A percentile compares a stretch with the other conserved stretches of the same genome.
These are phyloP conservation scores for Colletes latitarsis DNA, from an alignment of 1,140 invertebrate species.

Conservation along the genomic window DNA sequence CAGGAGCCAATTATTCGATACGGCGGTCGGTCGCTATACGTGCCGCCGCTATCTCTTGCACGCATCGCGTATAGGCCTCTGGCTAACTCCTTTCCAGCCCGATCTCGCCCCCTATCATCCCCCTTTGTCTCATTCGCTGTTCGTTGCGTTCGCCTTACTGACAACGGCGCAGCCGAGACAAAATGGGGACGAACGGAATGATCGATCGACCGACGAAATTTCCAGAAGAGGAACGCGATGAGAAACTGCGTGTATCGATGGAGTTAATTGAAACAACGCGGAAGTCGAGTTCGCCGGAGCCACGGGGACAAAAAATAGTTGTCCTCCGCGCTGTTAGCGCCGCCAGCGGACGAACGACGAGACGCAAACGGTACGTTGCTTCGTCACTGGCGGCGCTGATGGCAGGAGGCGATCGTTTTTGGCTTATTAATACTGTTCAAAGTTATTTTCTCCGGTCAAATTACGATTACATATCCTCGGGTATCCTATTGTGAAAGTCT, in stretches of 20 bases:
- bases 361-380: no score
- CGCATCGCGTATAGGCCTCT: constrained; percentile 73
- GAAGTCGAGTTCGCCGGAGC: background rate
- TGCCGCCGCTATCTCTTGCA: constrained; percentile 77
- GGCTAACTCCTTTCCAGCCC: constrained; percentile 58
- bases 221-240: no score
- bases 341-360: no score
- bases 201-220: constrained; percentile 6
- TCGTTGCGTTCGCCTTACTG: constrained; percentile 14
- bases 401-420: no score
- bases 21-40: constrained; percentile 74
- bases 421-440: no score
- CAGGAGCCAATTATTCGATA: constrained; percentile 82
- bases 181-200: constrained; percentile 20
- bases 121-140: constrained; percentile 9
- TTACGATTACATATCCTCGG: no score
- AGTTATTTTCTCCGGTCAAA: no score
- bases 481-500: no score
- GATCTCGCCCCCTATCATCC: constrained; percentile 48
- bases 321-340: no score
- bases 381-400: no score
- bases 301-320: no score
- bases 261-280: background rate
- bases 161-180: constrained; percentile 15
- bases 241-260: no score